Conservation (phyloP, 2,888 invertebrate species). For the Hedya salicella region DNA sequence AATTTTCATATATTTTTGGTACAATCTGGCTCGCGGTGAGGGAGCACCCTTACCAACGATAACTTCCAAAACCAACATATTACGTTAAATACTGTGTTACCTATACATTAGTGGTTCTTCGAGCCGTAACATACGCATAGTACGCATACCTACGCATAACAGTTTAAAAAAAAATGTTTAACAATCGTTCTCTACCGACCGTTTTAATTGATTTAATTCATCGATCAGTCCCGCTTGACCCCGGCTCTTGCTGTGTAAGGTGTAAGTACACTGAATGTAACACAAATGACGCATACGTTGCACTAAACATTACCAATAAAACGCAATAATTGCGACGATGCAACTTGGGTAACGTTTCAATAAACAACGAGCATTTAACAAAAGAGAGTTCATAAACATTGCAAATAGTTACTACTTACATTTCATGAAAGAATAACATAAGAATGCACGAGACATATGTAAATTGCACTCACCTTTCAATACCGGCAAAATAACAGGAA, state of each 20-base stretch:
- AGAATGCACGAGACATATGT: too few relatives aligned
- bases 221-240: conserved; percentile 14
- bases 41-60: too few relatives aligned
- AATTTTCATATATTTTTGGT: too few relatives aligned
- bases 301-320: conserved; percentile 24
- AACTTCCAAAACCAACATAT: too few relatives aligned
- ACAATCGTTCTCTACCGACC: neutral
- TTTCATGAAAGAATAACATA: too few relatives aligned
- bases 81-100: too few relatives aligned
- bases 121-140: neutral
- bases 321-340: conserved; percentile 20
- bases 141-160: neutral
- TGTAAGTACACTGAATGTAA: conserved; percentile 11
- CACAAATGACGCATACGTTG: conserved; percentile 27
- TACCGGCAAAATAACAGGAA: conserved; percentile 27
- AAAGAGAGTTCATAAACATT: neutral
- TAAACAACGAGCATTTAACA: conserved; percentile 4
- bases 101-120: neutral
- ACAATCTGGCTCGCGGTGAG: too few relatives aligned
- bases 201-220: conserved; percentile 16
- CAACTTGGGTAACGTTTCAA: conserved; percentile 16
- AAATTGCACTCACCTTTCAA: conserved; percentile 37
- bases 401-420: neutral
- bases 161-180: neutral
- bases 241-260: conserved; percentile 14